These are phyloP conservation scores for Tetheella fluctuosa DNA, from an alignment of 2,888 invertebrate species.

Conservation along the genomic window DNA sequence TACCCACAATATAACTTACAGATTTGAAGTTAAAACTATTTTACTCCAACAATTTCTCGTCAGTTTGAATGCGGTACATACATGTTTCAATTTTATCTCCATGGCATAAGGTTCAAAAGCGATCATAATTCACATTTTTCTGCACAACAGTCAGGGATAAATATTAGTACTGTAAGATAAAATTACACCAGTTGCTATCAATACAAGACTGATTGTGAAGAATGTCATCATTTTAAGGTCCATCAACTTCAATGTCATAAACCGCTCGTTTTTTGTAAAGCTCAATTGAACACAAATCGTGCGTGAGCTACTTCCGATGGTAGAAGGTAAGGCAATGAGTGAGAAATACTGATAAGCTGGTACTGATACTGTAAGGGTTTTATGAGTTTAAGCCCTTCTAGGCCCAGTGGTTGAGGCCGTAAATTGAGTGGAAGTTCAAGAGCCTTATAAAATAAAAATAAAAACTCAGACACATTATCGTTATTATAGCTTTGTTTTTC, in stretches of 20 bases:
- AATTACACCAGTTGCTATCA: constrained; percentile 1
- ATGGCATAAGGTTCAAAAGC: background rate
- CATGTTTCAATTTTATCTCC: background rate
- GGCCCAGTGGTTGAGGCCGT: background rate
- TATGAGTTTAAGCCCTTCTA: background rate
- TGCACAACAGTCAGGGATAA: background rate
- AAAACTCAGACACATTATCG: too few species aligned
- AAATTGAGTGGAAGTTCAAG: background rate
- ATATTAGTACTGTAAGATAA: background rate
- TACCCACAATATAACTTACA: background rate
- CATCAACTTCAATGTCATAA: constrained; percentile 36
- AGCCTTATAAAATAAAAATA: background rate
- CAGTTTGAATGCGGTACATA: background rate
- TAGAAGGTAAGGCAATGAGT: constrained; percentile 37
- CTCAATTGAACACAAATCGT: constrained; percentile 43
- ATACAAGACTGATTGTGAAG: constrained; percentile 22
- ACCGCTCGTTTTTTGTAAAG: constrained; percentile 26
- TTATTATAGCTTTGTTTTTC: too few species aligned
- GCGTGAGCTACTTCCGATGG: constrained; percentile 35
- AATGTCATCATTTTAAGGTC: constrained; percentile 36
- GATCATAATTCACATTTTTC: background rate
- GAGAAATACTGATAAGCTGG: constrained; percentile 42
- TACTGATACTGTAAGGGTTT: constrained; percentile 14
- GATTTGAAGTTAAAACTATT: background rate
- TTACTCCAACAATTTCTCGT: background rate